Conservation (phyloP, 2,797 vertebrate genomes). For the Balearica regulorum region DNA sequence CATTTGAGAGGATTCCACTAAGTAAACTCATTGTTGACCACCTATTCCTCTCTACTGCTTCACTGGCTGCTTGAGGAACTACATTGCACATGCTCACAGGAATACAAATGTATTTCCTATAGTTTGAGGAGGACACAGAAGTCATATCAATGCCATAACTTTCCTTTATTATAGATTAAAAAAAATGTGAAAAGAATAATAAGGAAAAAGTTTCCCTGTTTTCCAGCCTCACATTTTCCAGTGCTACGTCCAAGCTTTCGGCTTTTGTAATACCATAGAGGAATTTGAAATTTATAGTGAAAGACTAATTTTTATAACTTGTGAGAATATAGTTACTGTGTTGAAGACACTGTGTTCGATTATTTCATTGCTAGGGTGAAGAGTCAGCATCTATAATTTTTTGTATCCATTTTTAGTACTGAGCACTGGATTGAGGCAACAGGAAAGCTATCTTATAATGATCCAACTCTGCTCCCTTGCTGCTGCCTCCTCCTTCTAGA, state of each 20-base stretch:
- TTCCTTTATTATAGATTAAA: neutral
- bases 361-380: neutral
- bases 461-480: constrained; percentile 13
- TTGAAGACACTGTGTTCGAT: neutral
- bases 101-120: neutral
- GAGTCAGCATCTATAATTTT: neutral
- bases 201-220: neutral
- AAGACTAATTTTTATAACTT: neutral
- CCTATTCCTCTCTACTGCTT: neutral
- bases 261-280: neutral
- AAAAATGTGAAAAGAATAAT: neutral
- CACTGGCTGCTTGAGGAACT: neutral
- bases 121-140: neutral
- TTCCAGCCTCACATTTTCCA: neutral
- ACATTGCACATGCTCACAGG: neutral
- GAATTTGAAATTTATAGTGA: neutral
- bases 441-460: neutral
- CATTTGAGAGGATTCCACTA: neutral
- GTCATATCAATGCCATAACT: neutral
- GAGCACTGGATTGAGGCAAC: neutral
- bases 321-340: neutral
- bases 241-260: neutral
- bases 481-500: neutral
- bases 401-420: neutral
- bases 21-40: neutral